These are phyloP conservation scores for Cephus sareptanus DNA, from an alignment of 2,888 invertebrate species.

Conservation along the genomic window DNA sequence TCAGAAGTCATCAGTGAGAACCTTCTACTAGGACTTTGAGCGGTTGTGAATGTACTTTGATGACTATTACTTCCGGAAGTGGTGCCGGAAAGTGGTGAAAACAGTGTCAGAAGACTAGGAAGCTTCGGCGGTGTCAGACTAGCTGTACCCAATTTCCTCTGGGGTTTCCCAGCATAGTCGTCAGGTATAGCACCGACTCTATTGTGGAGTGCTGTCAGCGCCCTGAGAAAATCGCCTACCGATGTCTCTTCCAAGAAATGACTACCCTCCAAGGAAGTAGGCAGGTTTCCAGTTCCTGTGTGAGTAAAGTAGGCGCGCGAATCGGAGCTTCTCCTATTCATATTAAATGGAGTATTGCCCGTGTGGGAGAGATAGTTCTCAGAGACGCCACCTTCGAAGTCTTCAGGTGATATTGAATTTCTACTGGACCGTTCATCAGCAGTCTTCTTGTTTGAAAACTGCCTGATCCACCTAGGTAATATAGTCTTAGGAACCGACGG, in stretches of 20 bases:
- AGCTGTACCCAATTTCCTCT: slow-evolving; percentile 70
- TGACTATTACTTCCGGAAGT: slow-evolving; percentile 41
- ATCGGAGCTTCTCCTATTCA: slow-evolving; percentile 65
- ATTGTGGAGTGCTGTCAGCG: slow-evolving; percentile 77
- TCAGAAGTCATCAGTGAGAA: slow-evolving; percentile 51
- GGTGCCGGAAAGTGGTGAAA: slow-evolving; percentile 56
- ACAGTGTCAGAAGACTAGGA: slow-evolving; percentile 67
- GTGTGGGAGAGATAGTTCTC: slow-evolving; percentile 38
- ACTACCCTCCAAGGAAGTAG: slow-evolving; percentile 65
- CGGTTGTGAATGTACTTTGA: slow-evolving; percentile 49
- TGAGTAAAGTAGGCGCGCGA: slow-evolving; percentile 59
- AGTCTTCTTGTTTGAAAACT: slow-evolving; percentile 40
- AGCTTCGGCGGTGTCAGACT: slow-evolving; percentile 67
- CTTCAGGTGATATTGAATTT: slow-evolving; percentile 40
- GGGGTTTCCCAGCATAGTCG: slow-evolving; percentile 53
- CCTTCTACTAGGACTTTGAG: slow-evolving; percentile 33
- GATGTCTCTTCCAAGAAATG: slow-evolving; percentile 84
- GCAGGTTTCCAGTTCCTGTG: slow-evolving; percentile 40
- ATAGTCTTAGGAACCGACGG: slow-evolving; percentile 49
- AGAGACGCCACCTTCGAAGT: slow-evolving; percentile 33
- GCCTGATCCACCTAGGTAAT: slow-evolving; percentile 52
- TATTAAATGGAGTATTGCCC: slow-evolving; percentile 6
- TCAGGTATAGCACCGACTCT: slow-evolving; percentile 64
- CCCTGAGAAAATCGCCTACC: slow-evolving; percentile 83
- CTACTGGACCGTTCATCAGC: slow-evolving; percentile 19